Evolutionary conservation across 2,797 vertebrate genomes (phyloP), one percentile per base, ranked within the genome.

Genomic region (Chaunax sp.): DNA sequence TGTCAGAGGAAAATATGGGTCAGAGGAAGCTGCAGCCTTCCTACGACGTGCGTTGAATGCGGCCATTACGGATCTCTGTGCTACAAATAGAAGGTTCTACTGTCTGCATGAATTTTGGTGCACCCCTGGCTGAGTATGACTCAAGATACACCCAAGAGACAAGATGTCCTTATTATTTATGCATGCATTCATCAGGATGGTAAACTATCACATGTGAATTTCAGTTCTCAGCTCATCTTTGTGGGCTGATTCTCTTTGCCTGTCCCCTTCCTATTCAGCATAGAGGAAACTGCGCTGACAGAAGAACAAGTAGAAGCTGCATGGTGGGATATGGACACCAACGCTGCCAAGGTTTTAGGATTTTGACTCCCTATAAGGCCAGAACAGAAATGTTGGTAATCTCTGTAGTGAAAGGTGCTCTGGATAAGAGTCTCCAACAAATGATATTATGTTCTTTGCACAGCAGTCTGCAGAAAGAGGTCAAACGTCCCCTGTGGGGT

Each of bases 1-100:
- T 73, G 78, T 84, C 72, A 51, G 60, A 51, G 71, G 60, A 82
- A 77, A 75, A 81, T 79, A 72, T 77, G 84, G 84, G 87, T 90
- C 86, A 80, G 55, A 66, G 70, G 68, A 70, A 50, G 55, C 64
- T 51, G 78, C 75, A 35, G 75, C 26, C 23, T 41, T 55, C 70
- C 56, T 49, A 50, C 49, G 10, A 50, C 4, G 37, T 35, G 6
- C 11, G 40, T 43, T 74, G 19, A 57, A 49, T 56, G 64, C 20
- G 47, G 9, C 18, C 63, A 50, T 60, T 58, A 25, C 46, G 54
- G 30, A 59, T 43, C 50, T 58, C 37, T 50, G 50, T n/a, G 12
- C 72, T 65, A 5, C 38, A 40, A 40, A 40, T 40, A 40, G 12
- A 40, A 15, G 4, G 14, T 40, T 43, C 40, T 7, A 4, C 19